A percentile compares a stretch with the other conserved stretches of the same genome.
These are phyloP conservation scores for Hypsopygia costalis DNA, from an alignment of 2,888 invertebrate species.

Conservation along the genomic window DNA sequence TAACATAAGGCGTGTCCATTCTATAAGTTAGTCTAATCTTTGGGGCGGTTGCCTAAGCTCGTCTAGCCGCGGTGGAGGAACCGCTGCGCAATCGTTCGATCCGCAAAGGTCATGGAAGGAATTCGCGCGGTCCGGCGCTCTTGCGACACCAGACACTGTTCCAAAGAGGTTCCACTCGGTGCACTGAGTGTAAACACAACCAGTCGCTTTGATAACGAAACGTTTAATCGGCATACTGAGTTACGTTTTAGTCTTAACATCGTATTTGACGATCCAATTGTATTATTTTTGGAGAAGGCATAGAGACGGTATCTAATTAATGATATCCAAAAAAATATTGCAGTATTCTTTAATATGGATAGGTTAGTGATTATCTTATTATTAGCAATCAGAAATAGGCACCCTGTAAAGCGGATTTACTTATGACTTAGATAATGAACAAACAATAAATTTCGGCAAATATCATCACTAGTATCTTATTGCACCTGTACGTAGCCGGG, in stretches of 20 bases:
- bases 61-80: conserved; percentile 69
- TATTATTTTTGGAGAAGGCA: too few relatives aligned
- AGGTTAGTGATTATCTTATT: too few relatives aligned
- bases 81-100: conserved; percentile 74
- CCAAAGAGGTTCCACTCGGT: conserved; percentile 51
- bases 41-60: conserved; percentile 68
- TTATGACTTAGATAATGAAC: too few relatives aligned
- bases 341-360: too few relatives aligned
- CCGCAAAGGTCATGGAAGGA: conserved; percentile 79
- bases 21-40: conserved; percentile 52
- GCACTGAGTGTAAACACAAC: conserved; percentile 12
- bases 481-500: too few relatives aligned
- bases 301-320: too few relatives aligned
- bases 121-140: conserved; percentile 73
- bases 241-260: not conserved
- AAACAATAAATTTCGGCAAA: too few relatives aligned
- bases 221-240: not conserved
- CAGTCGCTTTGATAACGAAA: conserved; percentile 13
- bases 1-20: conserved; percentile 17
- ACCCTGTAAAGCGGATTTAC: too few relatives aligned
- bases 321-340: too few relatives aligned
- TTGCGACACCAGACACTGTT: conserved; percentile 60
- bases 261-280: too few relatives aligned
- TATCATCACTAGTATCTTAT: too few relatives aligned
- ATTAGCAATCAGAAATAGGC: too few relatives aligned